Evolutionary conservation across 1,140 invertebrate genomes (phyloP), one percentile per base, ranked within the genome.

Genomic region (Galendromus occidentalis): DNA sequence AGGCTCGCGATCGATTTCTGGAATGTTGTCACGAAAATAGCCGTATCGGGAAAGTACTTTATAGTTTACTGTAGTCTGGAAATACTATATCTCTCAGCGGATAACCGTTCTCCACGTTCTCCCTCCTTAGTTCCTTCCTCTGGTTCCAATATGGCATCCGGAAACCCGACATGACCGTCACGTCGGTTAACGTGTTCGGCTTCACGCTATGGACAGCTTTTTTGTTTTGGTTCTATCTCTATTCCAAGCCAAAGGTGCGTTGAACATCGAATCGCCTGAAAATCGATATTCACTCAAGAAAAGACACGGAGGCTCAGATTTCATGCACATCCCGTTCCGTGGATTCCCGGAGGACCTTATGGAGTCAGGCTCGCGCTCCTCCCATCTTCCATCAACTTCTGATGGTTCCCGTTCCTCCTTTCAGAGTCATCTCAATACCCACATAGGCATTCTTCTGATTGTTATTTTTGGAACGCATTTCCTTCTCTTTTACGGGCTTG

Each of bases 221-320:
- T 22, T 22, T 59, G 33, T 59, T 59, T 25, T 59, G 51, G 51
- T 59, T 59, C 51, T 59, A 59, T 33, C 22, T 59, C 14, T 59
- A 59, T 25, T 29, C 51, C 25, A 59, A 59, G 20, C 51, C 51
- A 17, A 59, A 59, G 51, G 51, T 59, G 14, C 7, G 18, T 47
- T n/a, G n/a, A 14, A 47, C 14, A 5, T 17, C 22, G 22, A 25
- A 29, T 1, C 20, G 33, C 33, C 9, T 4, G 9, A 39, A 39
- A 39, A 39, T 6, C n/a, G n/a, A n/a, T n/a, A n/a, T n/a, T n/a
- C n/a, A n/a, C n/a, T n/a, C n/a, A n/a, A n/a, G n/a, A n/a, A n/a
- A n/a, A n/a, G n/a, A n/a, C n/a, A n/a, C n/a, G n/a, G n/a, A n/a
- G n/a, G n/a, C n/a, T n/a, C n/a, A n/a, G n/a, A n/a, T n/a, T n/a